Evolutionary conservation across 1,140 invertebrate genomes (phyloP), one percentile per base, ranked within the genome.

Genomic region (Drosophila ogumai): DNA sequence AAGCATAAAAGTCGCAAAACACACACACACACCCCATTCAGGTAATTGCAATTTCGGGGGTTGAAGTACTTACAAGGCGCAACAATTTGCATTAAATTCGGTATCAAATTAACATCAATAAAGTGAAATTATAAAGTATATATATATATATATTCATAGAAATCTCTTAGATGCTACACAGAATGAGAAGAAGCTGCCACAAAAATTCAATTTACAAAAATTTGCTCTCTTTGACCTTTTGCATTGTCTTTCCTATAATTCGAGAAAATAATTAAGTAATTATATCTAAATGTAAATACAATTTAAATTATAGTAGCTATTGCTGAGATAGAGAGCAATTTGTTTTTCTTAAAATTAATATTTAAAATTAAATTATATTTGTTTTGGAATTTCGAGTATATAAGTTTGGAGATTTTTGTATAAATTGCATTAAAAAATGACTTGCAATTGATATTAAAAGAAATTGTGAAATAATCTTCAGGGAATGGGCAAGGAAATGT

Each of bases 381-480:
- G 49, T 81, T 88, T 84, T 87, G 84, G 84, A 87, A 87, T 87
- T 68, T 61, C 60, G 76, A 87, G 76, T 77, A 71, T 63, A 74
- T 65, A 40, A 1, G 31, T 57, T 66, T 68, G 54, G 34, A 58
- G 50, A 63, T 78, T 65, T 61, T 44, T 3, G 12, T 52, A 65
- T 28, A 64, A 72, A 84, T 64, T 86, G 69, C 68, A 61, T 36
- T 84, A 58, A 50, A 74, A 71, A 75, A 78, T 90, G 77, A 80
- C 79, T 81, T 75, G 75, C 69, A 75, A 81, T 75, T 65, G 34
- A 49, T 57, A 36, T 69, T 22, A 36, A 40, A 49, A 57, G 36
- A 57, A 55, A 57, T 57, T 38, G 47, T 28, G n/a, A 71, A 69
- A 25, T 38, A 55, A 25, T 69, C 28, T 57, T 47, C 7, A 17